phyloP scores from a whole-genome alignment of 2,888 invertebrate genomes.

The Heliconius ismenius region DNA sequence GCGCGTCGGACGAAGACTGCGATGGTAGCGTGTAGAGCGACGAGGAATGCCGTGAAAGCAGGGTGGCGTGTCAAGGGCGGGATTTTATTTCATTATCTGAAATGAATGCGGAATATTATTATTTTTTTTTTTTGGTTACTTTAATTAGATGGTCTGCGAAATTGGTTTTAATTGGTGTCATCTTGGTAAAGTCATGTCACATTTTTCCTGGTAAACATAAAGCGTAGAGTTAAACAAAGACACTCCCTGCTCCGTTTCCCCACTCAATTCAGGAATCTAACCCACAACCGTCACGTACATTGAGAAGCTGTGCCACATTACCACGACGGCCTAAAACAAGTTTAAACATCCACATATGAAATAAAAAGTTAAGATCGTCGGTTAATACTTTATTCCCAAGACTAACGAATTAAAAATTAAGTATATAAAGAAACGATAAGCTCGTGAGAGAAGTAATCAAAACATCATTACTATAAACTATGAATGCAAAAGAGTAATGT shows the following conservation, averaged over 20 bases:
- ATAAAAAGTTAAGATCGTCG: background rate
- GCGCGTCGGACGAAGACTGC: constrained; percentile 37
- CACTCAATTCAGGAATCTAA: no score
- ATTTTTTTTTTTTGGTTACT: constrained; percentile 4
- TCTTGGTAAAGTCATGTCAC: background rate
- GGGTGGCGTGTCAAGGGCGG: constrained; percentile 38
- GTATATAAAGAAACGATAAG: constrained; percentile 20
- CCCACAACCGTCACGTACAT: no score
- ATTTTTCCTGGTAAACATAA: no score
- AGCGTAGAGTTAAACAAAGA: no score
- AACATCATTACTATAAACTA: constrained; percentile 22
- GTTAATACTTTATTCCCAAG: constrained; percentile 10
- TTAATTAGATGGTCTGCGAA: background rate
- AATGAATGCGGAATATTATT: constrained; percentile 25
- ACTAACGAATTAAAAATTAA: no score
- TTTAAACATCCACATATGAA: background rate
- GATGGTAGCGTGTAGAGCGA: constrained; percentile 21
- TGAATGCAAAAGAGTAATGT: constrained; percentile 15
- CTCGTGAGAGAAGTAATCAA: constrained; percentile 23
- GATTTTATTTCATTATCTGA: constrained; percentile 28
- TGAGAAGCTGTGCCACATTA: background rate
- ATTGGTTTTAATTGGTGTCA: background rate
- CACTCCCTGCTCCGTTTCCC: no score
- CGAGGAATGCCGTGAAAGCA: constrained; percentile 40
- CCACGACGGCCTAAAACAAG: background rate